Conservation (phyloP, 2,797 vertebrate species). For the Sylvilagus floridanus region DNA sequence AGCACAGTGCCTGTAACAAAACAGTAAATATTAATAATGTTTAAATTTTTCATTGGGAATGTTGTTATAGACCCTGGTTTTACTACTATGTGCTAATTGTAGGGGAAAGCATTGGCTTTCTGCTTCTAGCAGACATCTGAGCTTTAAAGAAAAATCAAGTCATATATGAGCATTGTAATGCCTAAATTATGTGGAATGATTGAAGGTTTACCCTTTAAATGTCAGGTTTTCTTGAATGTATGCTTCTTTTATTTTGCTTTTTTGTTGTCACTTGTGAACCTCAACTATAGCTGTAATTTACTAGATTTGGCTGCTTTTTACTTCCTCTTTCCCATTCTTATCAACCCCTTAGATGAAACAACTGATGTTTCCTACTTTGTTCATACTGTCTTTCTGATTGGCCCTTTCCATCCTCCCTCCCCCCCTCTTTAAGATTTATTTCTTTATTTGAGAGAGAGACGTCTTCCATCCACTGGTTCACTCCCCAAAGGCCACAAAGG, state of each 20-base stretch:
- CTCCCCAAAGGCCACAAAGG: no score
- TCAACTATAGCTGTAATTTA: not conserved
- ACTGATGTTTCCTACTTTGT: slow-evolving; percentile 3
- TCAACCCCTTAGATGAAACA: slow-evolving; percentile 1
- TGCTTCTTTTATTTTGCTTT: slow-evolving; percentile 49
- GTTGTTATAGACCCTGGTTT: not conserved
- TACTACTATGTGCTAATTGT: not conserved
- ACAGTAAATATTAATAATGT: not conserved
- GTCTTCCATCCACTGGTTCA: no score
- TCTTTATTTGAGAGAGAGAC: no score
- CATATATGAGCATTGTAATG: not conserved
- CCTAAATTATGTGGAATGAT: slow-evolving; percentile 18
- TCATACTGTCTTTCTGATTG: not conserved
- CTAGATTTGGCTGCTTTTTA: slow-evolving; percentile 9
- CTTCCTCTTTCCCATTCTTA: not conserved
- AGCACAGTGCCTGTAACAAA: slow-evolving; percentile 4
- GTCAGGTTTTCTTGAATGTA: slow-evolving; percentile 11
- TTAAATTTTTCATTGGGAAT: slow-evolving; percentile 42
- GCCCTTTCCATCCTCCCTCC: not conserved
- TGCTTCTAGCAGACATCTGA: slow-evolving; percentile 10
- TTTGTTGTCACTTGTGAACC: not conserved
- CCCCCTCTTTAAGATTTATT: no score
- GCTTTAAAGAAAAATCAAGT: slow-evolving; percentile 34
- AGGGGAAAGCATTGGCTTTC: not conserved
- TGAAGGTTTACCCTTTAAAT: slow-evolving; percentile 55